phyloP scores from a whole-genome alignment of 2,797 vertebrate species.

The Aulostomus chinensis region DNA sequence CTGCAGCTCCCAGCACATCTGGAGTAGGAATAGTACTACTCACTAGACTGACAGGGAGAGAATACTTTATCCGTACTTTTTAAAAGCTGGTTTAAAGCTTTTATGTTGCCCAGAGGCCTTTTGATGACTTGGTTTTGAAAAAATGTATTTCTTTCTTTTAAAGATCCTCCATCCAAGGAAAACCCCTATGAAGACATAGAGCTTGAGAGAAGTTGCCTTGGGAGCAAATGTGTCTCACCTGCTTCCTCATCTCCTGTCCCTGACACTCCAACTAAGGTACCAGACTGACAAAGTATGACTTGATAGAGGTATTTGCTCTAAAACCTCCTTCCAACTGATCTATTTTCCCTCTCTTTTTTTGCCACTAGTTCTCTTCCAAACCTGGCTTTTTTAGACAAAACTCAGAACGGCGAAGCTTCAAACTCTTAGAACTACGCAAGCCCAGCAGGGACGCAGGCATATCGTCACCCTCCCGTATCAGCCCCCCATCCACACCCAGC shows the following conservation, averaged over 20 bases:
- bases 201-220: conserved; percentile 82
- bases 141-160: conserved; percentile 24
- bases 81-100: conserved; percentile 6
- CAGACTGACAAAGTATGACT: background rate
- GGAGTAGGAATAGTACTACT: conserved; percentile 59
- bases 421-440: conserved; percentile 90
- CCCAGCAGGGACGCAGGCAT: conserved; percentile 85
- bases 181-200: conserved; percentile 98
- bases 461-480: conserved; percentile 87
- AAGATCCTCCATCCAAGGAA: conserved; percentile 93
- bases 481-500: conserved; percentile 96
- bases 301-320: background rate
- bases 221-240: conserved; percentile 83
- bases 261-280: conserved; percentile 89
- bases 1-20: conserved; percentile 67
- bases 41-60: conserved; percentile 54
- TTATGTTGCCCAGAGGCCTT: conserved; percentile 23
- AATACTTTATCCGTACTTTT: conserved; percentile 20
- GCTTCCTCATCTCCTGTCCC: conserved; percentile 84
- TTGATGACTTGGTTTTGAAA: conserved; percentile 14
- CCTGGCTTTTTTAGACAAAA: conserved; percentile 89
- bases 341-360: background rate
- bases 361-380: conserved; percentile 70
- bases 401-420: conserved; percentile 92
- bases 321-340: background rate